A percentile compares a stretch with the other conserved stretches of the same genome.
phyloP scores from a whole-genome alignment of 2,797 vertebrate species.

The Gymnoscopelus microlampas region DNA sequence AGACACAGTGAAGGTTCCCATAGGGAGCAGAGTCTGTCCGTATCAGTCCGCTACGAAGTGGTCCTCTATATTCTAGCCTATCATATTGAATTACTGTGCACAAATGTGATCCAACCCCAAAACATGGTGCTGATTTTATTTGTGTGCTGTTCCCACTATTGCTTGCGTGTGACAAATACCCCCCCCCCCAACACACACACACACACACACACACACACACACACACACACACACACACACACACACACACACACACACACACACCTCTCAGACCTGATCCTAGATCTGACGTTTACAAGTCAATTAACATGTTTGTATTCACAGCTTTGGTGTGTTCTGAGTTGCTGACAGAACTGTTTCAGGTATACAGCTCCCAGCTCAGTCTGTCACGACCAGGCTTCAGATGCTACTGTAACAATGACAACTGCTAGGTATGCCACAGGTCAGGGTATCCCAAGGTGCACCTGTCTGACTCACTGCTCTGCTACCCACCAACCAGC shows the following conservation, averaged over 20 bases:
- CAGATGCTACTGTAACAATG: constrained; percentile 74
- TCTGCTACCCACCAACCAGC: constrained; percentile 55
- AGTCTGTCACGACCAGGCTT: constrained; percentile 40
- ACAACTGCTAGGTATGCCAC: constrained; percentile 44
- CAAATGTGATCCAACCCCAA: constrained; percentile 50
- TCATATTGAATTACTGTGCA: constrained; percentile 42
- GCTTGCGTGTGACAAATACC: constrained; percentile 31
- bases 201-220: too few relatives aligned
- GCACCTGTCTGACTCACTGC: constrained; percentile 58
- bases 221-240: background rate
- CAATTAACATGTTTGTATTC: constrained; percentile 40
- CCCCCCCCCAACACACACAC: background rate
- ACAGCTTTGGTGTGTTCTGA: constrained; percentile 45
- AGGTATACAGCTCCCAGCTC: constrained; percentile 61
- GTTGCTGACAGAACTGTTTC: constrained; percentile 49
- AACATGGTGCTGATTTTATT: constrained; percentile 78
- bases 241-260: too few relatives aligned
- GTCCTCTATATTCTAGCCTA: constrained; percentile 22
- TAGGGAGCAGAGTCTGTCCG: constrained; percentile 21
- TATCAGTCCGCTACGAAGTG: constrained; percentile 28
- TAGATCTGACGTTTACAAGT: constrained; percentile 75
- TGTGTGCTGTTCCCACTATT: constrained; percentile 50
- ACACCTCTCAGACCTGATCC: constrained; percentile 42
- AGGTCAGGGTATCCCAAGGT: constrained; percentile 73
- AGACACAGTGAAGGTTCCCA: constrained; percentile 8